Evolutionary conservation across 2,113 vertebrate genomes (phyloP), one percentile per base, ranked within the genome.

Genomic region (Pelecanoides urinatrix): DNA sequence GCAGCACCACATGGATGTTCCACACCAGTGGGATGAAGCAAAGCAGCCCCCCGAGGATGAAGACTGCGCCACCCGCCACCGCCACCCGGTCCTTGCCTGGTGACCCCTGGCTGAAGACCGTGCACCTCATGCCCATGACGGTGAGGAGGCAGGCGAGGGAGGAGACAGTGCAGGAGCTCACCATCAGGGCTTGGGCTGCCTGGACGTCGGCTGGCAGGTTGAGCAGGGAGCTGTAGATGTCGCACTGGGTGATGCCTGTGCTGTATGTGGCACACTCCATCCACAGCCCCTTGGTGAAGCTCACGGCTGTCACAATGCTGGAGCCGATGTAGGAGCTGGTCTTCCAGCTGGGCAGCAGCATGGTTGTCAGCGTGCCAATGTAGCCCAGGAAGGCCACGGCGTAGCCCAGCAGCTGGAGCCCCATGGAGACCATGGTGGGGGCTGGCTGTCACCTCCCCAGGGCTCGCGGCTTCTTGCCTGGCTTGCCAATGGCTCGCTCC

Each of bases 241-340:
- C 99, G 3, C 99, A 99, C 85, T 99, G 99, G 63, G 99, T 99
- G 97, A 99, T 98, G 22, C 99, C 99, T 0, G 99, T 99, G 98
- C 99, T 99, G 96, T 99, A 98, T 1, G 98, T 98, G 58, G 99
- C 99, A 1, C 99, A 99, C 85, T 99, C 99, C 99, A 99, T 99
- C 99, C 99, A 99, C 66, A 99, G 98, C 42, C 99, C 99, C 92
- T 99, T 98, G 98, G 98, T 98, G 98, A 98, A 99, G 88, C 96
- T 98, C 44, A 99, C 98, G 0, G 99, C 99, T 0, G 99, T 99
- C 76, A 99, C 98, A 5, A 99, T 99, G 97, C 99, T 99, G 94
- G 99, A 97, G 63, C 99, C 99, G 1, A 99, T 96, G 92, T 99
- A 99, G 42, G 99, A 98, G 10, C 99, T 99, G 32, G 92, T 98